Evolutionary conservation across 2,113 vertebrate genomes (phyloP), one percentile per base, ranked within the genome.

Genomic region (Albula glossodonta): DNA sequence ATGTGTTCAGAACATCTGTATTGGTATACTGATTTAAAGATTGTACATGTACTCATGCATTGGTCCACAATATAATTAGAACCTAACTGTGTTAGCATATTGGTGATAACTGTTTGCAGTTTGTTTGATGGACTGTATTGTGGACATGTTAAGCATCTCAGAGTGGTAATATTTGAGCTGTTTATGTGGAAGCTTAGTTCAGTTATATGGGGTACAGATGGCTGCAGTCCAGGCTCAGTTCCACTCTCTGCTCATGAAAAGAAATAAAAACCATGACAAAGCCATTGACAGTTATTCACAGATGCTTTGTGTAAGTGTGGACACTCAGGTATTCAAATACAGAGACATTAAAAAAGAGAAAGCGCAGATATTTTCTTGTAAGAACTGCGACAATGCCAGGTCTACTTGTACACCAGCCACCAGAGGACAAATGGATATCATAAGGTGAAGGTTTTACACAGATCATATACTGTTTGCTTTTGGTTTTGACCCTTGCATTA

Each of bases 221-320:
- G 70, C 70, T 66, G 60, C 48, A 41, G 50, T 41, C 25, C 83
- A 78, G 25, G 12, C 52, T 51, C 51, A 51, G 66, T 19, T 78
- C 60, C 53, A 63, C 84, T 78, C n/a, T 50, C n/a, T 10, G 12
- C 83, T 70, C 53, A 56, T 83, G 52, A 80, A 25, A 22, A 41
- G 70, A 88, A 83, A 70, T n/a, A 53, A 82, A 86, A 86, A 85
- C 79, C 60, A 52, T 78, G 50, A 81, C 81, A 85, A 15, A 56
- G 70, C 81, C 63, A 56, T 83, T 81, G 78, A 78, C 11, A 66
- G 63, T 60, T 66, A 70, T 51, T 31, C 17, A 57, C 12, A 78
- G 83, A 84, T 78, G 51, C 51, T 53, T 78, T 51, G 51, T 78
- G 70, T n/a, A 41, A 78, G 74, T 11, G 5, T 52, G 51, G 7